phyloP scores from a whole-genome alignment of 2,113 vertebrate species.

The Bubo bubo region DNA sequence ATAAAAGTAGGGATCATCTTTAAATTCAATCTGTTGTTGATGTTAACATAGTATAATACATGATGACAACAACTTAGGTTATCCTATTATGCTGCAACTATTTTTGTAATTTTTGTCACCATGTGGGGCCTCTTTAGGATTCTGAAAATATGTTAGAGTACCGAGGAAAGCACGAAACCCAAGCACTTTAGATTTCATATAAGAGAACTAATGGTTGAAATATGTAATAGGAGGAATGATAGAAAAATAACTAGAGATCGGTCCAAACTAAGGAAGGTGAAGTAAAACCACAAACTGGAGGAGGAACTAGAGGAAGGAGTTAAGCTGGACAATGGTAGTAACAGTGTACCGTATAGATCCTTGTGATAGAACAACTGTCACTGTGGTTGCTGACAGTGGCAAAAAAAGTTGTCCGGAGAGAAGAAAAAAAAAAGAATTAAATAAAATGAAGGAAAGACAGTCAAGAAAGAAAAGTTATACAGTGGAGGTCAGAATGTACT shows the following conservation, averaged over 20 bases:
- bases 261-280: neutral
- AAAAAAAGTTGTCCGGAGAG: neutral
- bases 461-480: neutral
- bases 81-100: neutral
- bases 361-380: neutral
- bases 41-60: neutral
- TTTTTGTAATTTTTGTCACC: neutral
- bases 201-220: neutral
- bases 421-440: neutral
- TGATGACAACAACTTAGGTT: neutral
- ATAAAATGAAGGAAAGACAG: no score
- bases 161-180: fast-evolving
- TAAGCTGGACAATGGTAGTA: neutral
- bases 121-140: neutral
- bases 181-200: neutral
- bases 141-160: neutral
- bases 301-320: neutral
- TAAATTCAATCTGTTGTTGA: neutral
- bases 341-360: neutral
- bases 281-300: neutral
- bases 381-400: neutral
- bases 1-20: neutral
- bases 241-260: neutral
- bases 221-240: neutral
- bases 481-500: neutral